Base-by-base conservation (phyloP, 2,888 invertebrate genomes). In the Penaeus monodon region DNA sequence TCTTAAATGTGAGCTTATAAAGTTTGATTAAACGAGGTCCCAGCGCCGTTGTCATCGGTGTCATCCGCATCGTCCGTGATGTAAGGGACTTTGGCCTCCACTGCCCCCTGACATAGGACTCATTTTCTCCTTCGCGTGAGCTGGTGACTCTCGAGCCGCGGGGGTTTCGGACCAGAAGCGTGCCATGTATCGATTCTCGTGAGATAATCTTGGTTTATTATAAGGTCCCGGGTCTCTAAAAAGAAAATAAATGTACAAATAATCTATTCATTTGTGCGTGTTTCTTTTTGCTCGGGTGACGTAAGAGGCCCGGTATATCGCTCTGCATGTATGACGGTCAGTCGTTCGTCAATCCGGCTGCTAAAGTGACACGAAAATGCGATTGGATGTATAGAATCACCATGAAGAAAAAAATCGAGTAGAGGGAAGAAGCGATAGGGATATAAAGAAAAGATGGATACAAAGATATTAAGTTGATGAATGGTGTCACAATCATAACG, bases 181-280 rank as follows among this genome's bases (percentile, higher is more conserved):
- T 68, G 70, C 29, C 63, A n/a, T 12, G 81, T 76, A 83, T 83
- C 83, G 83, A 83, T 76, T 76, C 33, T 29, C 64, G 64, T 64
- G 74, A 65, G 83, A 83, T 83, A 83, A 83, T 76, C 57, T 38
- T n/a, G 76, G 65, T 76, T 83, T 76, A 83, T 83, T 76, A 83
- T 73, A 64, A 44, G 29, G n/a, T 29, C 76, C 76, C 17, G 64
- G 10, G 38, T 17, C 65, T 44, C 63, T 63, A 65, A 27, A 33
- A 68, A 17, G 81, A 65, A 65, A 81, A 68, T 81, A 68, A 81
- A 81, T 81, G 66, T 44, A 68, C 68, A 44, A 81, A 65, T 81
- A 27, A 81, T 81, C 65, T 65, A 81, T 81, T 68, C 65, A 22
- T 68, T 65, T 68, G 29, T 64, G 81, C 68, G 64, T 65, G 44